Percentiles rank a stretch among this genome's conserved stretches.
Evolutionary conservation across 2,113 vertebrate genomes (phyloP).

Genomic region (Sclerurus mexicanus): DNA sequence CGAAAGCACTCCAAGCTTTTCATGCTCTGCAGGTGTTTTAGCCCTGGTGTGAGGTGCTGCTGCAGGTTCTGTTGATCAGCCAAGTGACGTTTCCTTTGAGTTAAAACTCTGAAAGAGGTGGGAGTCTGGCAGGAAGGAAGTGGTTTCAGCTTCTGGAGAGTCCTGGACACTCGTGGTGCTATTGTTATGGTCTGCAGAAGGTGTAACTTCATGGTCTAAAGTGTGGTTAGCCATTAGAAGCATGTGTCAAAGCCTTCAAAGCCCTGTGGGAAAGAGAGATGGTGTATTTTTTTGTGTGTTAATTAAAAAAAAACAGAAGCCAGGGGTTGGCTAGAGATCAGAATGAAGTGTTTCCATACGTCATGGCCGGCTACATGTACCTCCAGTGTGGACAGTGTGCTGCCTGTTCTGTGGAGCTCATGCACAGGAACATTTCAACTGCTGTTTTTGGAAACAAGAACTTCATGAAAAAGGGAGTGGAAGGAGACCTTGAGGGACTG

Average conservation of each 20-base stretch:
- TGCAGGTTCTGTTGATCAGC: background rate
- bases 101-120: background rate
- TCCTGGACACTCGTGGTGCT: background rate
- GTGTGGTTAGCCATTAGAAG: background rate
- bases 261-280: background rate
- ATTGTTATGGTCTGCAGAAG: background rate
- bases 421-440: background rate
- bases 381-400: background rate
- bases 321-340: background rate
- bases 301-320: background rate
- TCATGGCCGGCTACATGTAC: background rate
- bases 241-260: background rate
- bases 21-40: background rate
- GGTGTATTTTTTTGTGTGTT: background rate
- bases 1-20: background rate
- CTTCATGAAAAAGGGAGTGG: background rate
- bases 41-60: background rate
- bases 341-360: background rate
- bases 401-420: background rate
- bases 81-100: background rate
- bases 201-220: background rate
- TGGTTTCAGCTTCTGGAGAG: background rate
- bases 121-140: background rate
- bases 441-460: background rate
- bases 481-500: background rate